A percentile compares a stretch with the other conserved stretches of the same genome.
phyloP scores from a whole-genome alignment of 1,140 invertebrate species.

The Drosophila obscura region DNA sequence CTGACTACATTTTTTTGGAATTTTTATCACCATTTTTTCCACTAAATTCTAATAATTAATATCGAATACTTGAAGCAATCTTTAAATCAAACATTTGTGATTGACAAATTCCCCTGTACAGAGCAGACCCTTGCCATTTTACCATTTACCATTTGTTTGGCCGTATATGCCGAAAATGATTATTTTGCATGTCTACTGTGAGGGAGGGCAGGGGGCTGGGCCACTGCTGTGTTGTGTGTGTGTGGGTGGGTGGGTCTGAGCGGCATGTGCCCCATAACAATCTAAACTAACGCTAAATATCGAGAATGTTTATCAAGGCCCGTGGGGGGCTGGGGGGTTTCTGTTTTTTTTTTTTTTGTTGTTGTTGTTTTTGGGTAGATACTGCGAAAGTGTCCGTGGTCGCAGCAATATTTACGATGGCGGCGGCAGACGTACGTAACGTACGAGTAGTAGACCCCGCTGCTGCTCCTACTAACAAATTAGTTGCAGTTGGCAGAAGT shows the following conservation, averaged over 20 bases:
- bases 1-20: too few relatives aligned
- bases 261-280: constrained; percentile 14
- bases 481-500: constrained; percentile 55
- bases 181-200: constrained; percentile 17
- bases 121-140: too few relatives aligned
- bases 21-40: too few relatives aligned
- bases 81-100: too few relatives aligned
- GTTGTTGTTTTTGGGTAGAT: background rate
- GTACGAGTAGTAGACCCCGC: constrained; percentile 1
- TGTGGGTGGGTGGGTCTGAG: background rate
- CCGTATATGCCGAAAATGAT: constrained; percentile 8
- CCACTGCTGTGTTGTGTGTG: background rate
- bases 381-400: constrained; percentile 13
- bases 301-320: constrained; percentile 26
- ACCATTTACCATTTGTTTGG: too few relatives aligned
- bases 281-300: constrained; percentile 40
- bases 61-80: too few relatives aligned
- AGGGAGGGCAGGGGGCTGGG: too few relatives aligned
- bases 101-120: too few relatives aligned
- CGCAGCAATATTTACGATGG: constrained; percentile 49
- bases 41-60: too few relatives aligned
- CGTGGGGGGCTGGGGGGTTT: background rate
- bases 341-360: too few relatives aligned
- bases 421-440: background rate
- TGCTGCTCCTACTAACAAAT: constrained; percentile 46